A percentile compares a stretch with the other conserved stretches of the same genome.
These are phyloP conservation scores for Atlantisia rogersi DNA, from an alignment of 2,113 vertebrate genomes.

Conservation along the genomic window DNA sequence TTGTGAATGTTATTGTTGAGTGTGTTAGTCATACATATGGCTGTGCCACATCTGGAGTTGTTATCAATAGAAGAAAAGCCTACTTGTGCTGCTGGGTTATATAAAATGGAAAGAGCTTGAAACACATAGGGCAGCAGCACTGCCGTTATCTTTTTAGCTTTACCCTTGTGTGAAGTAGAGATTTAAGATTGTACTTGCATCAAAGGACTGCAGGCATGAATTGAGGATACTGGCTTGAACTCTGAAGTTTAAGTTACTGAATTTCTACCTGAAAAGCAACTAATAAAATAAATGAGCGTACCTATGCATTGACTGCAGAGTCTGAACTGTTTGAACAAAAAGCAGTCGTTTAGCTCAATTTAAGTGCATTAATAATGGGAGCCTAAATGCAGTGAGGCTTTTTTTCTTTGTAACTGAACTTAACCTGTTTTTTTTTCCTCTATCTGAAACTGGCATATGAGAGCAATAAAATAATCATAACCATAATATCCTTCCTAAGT, in stretches of 20 bases:
- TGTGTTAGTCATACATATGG: slow-evolving; percentile 36
- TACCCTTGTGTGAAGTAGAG: background rate
- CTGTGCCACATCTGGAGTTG: slow-evolving; percentile 34
- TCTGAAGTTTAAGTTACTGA: background rate
- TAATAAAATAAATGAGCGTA: background rate
- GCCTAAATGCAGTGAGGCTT: background rate
- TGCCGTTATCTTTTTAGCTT: background rate
- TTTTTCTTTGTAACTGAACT: background rate
- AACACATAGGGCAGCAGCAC: background rate
- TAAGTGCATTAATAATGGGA: background rate
- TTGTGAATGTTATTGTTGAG: slow-evolving; percentile 40
- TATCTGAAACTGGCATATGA: background rate
- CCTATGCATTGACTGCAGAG: background rate
- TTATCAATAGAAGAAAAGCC: slow-evolving; percentile 27
- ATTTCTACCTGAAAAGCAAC: background rate
- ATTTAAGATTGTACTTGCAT: background rate
- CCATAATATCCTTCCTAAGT: background rate
- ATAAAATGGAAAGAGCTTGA: slow-evolving; percentile 10
- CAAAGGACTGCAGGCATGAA: background rate
- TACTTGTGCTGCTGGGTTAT: slow-evolving; percentile 38
- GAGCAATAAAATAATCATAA: background rate
- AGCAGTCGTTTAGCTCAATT: background rate
- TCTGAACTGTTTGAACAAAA: background rate
- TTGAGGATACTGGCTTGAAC: background rate
- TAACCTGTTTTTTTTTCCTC: background rate